A percentile compares a stretch with the other conserved stretches of the same genome.
Evolutionary conservation across 92 coral and sea anemone genomes (phyloP).

Genomic region (Porites lobata): DNA sequence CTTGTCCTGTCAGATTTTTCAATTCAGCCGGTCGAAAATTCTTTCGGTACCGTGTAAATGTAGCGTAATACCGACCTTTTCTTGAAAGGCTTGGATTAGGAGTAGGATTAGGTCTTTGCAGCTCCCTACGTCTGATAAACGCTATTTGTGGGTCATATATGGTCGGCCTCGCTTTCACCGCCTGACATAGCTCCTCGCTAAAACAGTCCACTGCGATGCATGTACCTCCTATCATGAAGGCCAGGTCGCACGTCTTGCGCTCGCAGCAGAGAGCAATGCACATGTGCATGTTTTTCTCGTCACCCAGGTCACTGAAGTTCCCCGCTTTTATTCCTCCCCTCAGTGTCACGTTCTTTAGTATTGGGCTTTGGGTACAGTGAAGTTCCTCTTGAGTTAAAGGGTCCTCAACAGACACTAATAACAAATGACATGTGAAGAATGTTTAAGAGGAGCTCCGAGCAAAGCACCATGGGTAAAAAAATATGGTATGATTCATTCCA

Average conservation of each 20-base stretch:
- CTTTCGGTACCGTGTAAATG: not conserved
- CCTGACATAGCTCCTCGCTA: conserved; percentile 94
- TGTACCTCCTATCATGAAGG: conserved; percentile 93
- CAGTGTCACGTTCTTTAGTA: conserved; percentile 89
- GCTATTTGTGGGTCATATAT: conserved; percentile 89
- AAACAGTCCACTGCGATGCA: conserved; percentile 97
- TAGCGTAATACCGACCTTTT: conserved; percentile 44
- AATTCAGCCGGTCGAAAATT: no score
- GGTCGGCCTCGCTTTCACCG: conserved; percentile 91
- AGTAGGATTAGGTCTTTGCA: conserved; percentile 59
- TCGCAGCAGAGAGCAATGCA: conserved; percentile 98
- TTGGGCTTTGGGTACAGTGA: conserved; percentile 97
- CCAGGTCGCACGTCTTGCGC: conserved; percentile 92
- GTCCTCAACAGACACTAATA: conserved; percentile 71
- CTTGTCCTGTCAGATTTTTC: no score
- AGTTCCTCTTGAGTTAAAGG: conserved; percentile 88
- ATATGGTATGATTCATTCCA: no score
- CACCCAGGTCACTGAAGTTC: conserved; percentile 93
- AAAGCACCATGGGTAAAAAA: no score
- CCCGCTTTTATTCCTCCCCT: conserved; percentile 99
- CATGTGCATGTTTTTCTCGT: conserved; percentile 97
- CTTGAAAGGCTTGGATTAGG: conserved; percentile 7
- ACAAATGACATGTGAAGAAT: not conserved
- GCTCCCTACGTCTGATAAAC: conserved; percentile 87
- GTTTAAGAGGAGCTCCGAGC: not conserved